A percentile compares a stretch with the other conserved stretches of the same genome.
phyloP scores from a whole-genome alignment of 2,888 invertebrate species.

The Mantis religiosa region DNA sequence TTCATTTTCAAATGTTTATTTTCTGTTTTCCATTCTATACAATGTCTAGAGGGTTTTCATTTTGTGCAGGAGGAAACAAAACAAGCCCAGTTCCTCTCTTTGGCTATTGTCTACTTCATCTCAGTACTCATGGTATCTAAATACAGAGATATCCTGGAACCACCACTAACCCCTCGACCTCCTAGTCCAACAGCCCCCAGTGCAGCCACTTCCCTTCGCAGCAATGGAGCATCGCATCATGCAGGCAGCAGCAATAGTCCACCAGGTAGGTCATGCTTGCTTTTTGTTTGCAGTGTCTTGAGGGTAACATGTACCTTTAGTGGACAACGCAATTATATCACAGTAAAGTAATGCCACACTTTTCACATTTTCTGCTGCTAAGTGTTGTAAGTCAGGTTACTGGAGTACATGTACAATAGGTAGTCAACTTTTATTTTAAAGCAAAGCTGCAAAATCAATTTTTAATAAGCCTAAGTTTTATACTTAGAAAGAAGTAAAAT shows the following conservation, averaged over 20 bases:
- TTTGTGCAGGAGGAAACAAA: constrained; percentile 91
- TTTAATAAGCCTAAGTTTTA: too few species aligned
- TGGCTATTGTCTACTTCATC: constrained; percentile 98
- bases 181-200: constrained; percentile 57
- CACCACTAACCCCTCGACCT: constrained; percentile 68
- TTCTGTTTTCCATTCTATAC: not conserved
- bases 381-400: not conserved
- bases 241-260: constrained; percentile 43
- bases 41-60: constrained; percentile 36
- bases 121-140: constrained; percentile 99
- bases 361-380: not conserved
- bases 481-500: too few species aligned
- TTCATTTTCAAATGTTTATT: too few species aligned
- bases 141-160: constrained; percentile 97
- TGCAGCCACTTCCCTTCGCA: constrained; percentile 42
- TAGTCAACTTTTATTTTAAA: not conserved
- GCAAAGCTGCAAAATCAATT: not conserved
- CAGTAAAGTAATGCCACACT: not conserved
- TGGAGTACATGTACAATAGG: not conserved
- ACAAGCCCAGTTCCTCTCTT: constrained; percentile 97
- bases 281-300: not conserved
- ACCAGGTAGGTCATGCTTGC: constrained; percentile 48
- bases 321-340: not conserved
- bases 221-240: constrained; percentile 52
- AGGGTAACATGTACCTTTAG: not conserved